phyloP scores from a whole-genome alignment of 2,113 vertebrate genomes.

The Willisornis vidua region DNA sequence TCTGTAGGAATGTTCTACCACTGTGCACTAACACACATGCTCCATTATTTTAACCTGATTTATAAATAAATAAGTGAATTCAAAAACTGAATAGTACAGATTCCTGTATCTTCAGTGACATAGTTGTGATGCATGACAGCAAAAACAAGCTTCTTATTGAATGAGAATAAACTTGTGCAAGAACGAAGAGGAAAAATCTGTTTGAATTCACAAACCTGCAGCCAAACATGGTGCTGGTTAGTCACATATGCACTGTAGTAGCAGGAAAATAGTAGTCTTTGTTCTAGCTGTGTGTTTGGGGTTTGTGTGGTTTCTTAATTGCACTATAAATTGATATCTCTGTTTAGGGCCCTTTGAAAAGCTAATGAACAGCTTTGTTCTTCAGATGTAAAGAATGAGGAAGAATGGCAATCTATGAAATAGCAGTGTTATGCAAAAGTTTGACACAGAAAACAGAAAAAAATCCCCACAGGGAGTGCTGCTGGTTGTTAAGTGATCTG shows the following conservation, averaged over 20 bases:
- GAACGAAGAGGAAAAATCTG: neutral
- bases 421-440: neutral
- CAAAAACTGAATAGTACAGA: neutral
- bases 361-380: neutral
- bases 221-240: neutral
- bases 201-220: neutral
- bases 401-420: neutral
- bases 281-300: neutral
- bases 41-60: neutral
- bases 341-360: neutral
- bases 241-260: neutral
- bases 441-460: neutral
- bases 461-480: rapidly evolving
- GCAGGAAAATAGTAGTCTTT: neutral
- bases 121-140: neutral
- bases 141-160: neutral
- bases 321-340: neutral
- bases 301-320: neutral
- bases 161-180: neutral
- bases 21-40: neutral
- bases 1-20: neutral
- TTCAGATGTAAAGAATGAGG: neutral
- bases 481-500: neutral
- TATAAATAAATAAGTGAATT: neutral
- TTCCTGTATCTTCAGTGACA: rapidly evolving